phyloP scores from a whole-genome alignment of 2,888 invertebrate species.

The Coelinius sp. region DNA sequence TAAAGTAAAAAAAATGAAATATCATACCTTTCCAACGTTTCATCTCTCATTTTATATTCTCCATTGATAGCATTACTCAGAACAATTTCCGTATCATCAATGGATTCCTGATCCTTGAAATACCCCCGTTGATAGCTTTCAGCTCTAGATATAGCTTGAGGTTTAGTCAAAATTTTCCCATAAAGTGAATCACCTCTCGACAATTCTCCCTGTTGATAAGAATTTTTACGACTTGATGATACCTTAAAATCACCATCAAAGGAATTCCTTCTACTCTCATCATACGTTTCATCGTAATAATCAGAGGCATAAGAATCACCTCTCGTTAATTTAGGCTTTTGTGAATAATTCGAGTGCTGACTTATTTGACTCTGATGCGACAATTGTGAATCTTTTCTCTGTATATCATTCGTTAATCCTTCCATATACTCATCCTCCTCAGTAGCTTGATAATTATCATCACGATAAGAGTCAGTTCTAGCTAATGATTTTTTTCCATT shows the following conservation, averaged over 20 bases:
- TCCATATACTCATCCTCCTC: slow-evolving; percentile 61
- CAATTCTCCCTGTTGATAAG: slow-evolving; percentile 59
- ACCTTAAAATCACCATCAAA: slow-evolving; percentile 61
- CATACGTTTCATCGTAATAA: slow-evolving; percentile 55
- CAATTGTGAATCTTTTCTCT: slow-evolving; percentile 64
- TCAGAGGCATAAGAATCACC: slow-evolving; percentile 65
- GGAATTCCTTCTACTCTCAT: slow-evolving; percentile 57
- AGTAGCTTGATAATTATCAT: slow-evolving; percentile 54
- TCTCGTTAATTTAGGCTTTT: slow-evolving; percentile 62
- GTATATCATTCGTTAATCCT: slow-evolving; percentile 57
- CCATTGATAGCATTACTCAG: slow-evolving; percentile 62
- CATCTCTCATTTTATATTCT: slow-evolving; percentile 66
- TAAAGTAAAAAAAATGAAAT: background rate
- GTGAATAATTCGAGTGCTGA: slow-evolving; percentile 56
- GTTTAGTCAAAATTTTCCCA: slow-evolving; percentile 57
- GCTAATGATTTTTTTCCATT: slow-evolving; percentile 65
- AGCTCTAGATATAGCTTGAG: slow-evolving; percentile 65
- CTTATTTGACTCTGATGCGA: slow-evolving; percentile 58
- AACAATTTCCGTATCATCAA: slow-evolving; percentile 66
- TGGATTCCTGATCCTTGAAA: slow-evolving; percentile 72
- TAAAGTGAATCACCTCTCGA: slow-evolving; percentile 48
- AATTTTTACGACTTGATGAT: slow-evolving; percentile 57
- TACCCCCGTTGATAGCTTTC: slow-evolving; percentile 69
- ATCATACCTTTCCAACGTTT: slow-evolving; percentile 66
- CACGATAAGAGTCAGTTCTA: slow-evolving; percentile 62